A percentile compares a stretch with the other conserved stretches of the same genome.
Evolutionary conservation across 2,888 invertebrate genomes (phyloP).

Genomic region (Diaphora mendica): DNA sequence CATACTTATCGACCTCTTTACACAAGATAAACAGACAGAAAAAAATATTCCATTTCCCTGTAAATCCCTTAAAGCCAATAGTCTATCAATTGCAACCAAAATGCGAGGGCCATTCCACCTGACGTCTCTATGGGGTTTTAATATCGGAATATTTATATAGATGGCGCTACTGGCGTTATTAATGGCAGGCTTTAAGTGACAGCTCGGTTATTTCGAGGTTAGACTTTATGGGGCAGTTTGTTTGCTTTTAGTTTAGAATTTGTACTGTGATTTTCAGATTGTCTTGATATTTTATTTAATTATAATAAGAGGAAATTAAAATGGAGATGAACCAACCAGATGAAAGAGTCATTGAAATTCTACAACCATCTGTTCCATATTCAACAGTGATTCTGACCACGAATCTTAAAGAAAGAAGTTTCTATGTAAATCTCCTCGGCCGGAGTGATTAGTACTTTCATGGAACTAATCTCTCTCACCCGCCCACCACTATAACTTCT

Average conservation of each 20-base stretch:
- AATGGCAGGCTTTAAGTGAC: conserved; percentile 42
- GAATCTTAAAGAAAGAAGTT: too few species aligned
- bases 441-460: too few species aligned
- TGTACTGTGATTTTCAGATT: neutral
- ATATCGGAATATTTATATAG: conserved; percentile 45
- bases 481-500: too few species aligned
- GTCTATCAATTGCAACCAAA: conserved; percentile 49
- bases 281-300: neutral
- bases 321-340: too few species aligned
- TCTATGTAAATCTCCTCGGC: too few species aligned
- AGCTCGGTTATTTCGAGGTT: conserved; percentile 34
- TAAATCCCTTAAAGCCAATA: conserved; percentile 40
- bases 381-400: too few species aligned
- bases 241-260: conserved; percentile 1
- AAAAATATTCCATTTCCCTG: conserved; percentile 49
- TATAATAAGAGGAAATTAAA: too few species aligned
- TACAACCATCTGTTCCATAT: too few species aligned
- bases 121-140: conserved; percentile 35
- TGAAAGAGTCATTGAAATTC: too few species aligned
- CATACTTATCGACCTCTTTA: conserved; percentile 14
- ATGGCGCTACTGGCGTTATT: conserved; percentile 35
- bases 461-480: too few species aligned
- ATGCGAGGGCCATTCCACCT: conserved; percentile 22
- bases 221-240: conserved; percentile 42
- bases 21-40: conserved; percentile 34